phyloP scores from a whole-genome alignment of 2,888 invertebrate genomes.

The Phaedon cochleariae region DNA sequence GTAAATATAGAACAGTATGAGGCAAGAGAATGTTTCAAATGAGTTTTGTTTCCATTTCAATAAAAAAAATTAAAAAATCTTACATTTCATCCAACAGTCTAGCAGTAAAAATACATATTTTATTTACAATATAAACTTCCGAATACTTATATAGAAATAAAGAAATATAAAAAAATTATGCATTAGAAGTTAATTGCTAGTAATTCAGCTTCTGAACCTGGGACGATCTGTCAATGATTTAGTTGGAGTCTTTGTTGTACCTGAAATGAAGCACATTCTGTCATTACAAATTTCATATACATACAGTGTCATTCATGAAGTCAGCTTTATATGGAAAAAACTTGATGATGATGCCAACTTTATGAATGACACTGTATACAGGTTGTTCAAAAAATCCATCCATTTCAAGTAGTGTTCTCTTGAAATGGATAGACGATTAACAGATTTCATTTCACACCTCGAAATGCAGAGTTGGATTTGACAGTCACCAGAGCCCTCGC shows the following conservation, averaged over 20 bases:
- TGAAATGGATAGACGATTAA: neutral
- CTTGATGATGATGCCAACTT: too few relatives aligned
- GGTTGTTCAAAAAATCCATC: neutral
- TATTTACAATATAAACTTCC: constrained; percentile 34
- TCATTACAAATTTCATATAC: neutral
- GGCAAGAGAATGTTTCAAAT: neutral
- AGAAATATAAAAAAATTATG: constrained; percentile 19
- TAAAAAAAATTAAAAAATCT: constrained; percentile 14
- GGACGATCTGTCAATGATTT: constrained; percentile 22
- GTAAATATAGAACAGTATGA: too few relatives aligned
- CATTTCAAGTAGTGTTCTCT: too few relatives aligned
- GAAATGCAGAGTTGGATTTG: constrained; percentile 10
- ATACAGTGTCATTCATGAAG: neutral
- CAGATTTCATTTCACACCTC: constrained; percentile 15
- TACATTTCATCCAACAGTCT: too few relatives aligned
- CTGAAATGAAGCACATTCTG: too few relatives aligned
- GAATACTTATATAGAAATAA: constrained; percentile 30
- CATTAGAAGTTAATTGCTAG: neutral
- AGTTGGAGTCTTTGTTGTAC: constrained; percentile 16
- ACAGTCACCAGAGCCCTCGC: neutral
- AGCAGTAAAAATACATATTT: constrained; percentile 8
- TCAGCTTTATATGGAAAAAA: neutral
- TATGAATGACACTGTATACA: neutral
- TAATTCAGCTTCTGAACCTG: constrained; percentile 25
- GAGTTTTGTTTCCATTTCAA: neutral